Percentiles rank a stretch among this genome's conserved stretches.
phyloP scores from a whole-genome alignment of 2,113 vertebrate species.

The Picathartes gymnocephalus region DNA sequence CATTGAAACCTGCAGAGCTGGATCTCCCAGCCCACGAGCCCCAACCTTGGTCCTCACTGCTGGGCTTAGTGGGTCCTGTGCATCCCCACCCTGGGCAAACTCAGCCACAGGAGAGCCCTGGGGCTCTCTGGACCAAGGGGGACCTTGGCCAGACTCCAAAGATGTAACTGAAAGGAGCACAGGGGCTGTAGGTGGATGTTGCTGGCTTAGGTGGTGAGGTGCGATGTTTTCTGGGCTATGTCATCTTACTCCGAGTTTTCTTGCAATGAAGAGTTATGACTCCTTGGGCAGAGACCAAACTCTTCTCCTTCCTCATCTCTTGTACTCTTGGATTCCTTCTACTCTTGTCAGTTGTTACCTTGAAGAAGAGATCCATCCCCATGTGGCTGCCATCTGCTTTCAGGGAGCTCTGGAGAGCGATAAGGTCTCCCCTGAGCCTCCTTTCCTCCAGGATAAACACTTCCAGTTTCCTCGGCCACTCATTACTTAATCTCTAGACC shows the following conservation, averaged over 20 bases:
- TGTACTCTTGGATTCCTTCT: not conserved
- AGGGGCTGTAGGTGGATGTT: not conserved
- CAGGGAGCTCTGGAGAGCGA: accelerated
- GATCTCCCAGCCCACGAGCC: too few relatives aligned
- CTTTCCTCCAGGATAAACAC: not conserved
- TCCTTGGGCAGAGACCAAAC: not conserved
- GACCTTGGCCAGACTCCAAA: not conserved
- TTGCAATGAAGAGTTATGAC: not conserved
- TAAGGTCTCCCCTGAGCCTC: not conserved
- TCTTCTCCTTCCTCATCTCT: not conserved
- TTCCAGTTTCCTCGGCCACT: not conserved
- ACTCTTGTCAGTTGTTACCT: not conserved
- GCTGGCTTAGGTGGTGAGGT: too few relatives aligned
- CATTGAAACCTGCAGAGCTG: accelerated
- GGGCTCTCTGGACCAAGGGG: not conserved
- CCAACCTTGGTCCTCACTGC: not conserved
- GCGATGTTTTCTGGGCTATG: not conserved
- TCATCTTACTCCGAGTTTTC: not conserved
- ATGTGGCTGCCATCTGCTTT: not conserved
- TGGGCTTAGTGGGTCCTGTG: not conserved
- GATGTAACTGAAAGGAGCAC: not conserved
- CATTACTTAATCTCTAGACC: not conserved
- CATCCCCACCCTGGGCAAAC: not conserved
- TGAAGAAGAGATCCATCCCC: not conserved
- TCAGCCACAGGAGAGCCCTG: not conserved